Conservation (phyloP, 2,888 invertebrate species). For the Scaeva pyrastri region DNA sequence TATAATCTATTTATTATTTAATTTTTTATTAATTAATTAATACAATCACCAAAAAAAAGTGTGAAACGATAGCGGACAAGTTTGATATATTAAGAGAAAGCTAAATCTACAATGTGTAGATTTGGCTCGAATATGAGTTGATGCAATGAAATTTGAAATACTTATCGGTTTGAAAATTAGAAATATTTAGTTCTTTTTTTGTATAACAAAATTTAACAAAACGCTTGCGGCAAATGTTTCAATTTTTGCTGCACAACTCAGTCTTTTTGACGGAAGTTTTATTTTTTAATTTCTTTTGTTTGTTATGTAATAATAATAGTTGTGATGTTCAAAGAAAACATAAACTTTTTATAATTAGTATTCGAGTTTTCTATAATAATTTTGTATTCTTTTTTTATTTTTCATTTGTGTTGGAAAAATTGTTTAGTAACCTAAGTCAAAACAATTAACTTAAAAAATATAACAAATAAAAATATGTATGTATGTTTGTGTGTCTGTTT, state of each 20-base stretch:
- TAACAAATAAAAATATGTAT: conserved; percentile 51
- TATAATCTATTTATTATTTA: conserved; percentile 36
- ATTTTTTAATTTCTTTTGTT: conserved; percentile 32
- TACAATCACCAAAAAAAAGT: conserved; percentile 42
- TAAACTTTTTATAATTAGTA: conserved; percentile 53
- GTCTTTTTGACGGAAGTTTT: conserved; percentile 74
- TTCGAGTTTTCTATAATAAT: conserved; percentile 45
- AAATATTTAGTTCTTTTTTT: conserved; percentile 47
- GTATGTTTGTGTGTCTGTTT: conserved; percentile 33
- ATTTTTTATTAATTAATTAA: conserved; percentile 34
- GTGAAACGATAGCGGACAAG: not conserved
- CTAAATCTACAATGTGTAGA: not conserved
- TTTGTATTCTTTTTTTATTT: conserved; percentile 1
- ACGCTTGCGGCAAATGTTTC: conserved; percentile 51
- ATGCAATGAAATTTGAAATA: conserved; percentile 12
- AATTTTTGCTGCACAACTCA: conserved; percentile 72
- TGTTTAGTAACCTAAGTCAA: conserved; percentile 55
- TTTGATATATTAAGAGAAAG: not conserved
- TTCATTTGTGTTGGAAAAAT: conserved; percentile 28
- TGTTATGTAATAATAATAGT: conserved; percentile 18
- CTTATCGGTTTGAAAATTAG: conserved; percentile 28
- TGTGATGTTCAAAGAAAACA: conserved; percentile 57
- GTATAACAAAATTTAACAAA: conserved; percentile 47
- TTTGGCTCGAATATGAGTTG: not conserved
- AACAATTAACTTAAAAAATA: conserved; percentile 59